A percentile compares a stretch with the other conserved stretches of the same genome.
Conservation (phyloP, 1,140 invertebrate genomes). For the Drosophila pachea region DNA sequence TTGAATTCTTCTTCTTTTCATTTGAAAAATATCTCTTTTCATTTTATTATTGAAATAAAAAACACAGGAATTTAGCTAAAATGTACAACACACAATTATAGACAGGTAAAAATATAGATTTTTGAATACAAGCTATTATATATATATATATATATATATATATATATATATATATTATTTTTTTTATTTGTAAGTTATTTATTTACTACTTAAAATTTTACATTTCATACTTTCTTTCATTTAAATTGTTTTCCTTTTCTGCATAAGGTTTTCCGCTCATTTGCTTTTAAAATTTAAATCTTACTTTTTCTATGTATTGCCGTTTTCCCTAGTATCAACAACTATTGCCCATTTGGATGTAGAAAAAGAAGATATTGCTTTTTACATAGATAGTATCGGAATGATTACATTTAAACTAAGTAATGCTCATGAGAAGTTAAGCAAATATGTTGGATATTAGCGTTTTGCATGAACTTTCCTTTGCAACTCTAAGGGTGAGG, state of each 20-base stretch:
- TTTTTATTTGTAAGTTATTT: constrained; percentile 29
- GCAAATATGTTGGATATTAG: constrained; percentile 40
- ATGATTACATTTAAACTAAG: constrained; percentile 49
- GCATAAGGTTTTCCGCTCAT: constrained; percentile 22
- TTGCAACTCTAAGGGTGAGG: constrained; percentile 27
- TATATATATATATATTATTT: constrained; percentile 35
- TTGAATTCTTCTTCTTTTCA: constrained; percentile 39
- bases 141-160: constrained; percentile 15
- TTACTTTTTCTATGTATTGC: constrained; percentile 57
- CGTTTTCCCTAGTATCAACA: constrained; percentile 31
- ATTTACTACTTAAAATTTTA: constrained; percentile 66
- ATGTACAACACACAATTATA: constrained; percentile 69
- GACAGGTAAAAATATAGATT: constrained; percentile 45
- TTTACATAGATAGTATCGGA: constrained; percentile 51
- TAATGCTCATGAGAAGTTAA: constrained; percentile 29
- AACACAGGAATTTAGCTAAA: constrained; percentile 74
- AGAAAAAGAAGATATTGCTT: constrained; percentile 31
- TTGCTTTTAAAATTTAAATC: constrained; percentile 53
- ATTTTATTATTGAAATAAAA: constrained; percentile 62
- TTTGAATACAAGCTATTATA: constrained; percentile 23
- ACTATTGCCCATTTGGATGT: constrained; percentile 57
- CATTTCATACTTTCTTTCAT: constrained; percentile 44
- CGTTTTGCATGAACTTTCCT: constrained; percentile 69
- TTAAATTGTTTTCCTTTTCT: constrained; percentile 2
- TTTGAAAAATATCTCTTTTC: constrained; percentile 60